Evolutionary conservation across 1,140 invertebrate species (phyloP), one percentile per base, ranked within the genome.

Genomic region (Drosophila repleta): DNA sequence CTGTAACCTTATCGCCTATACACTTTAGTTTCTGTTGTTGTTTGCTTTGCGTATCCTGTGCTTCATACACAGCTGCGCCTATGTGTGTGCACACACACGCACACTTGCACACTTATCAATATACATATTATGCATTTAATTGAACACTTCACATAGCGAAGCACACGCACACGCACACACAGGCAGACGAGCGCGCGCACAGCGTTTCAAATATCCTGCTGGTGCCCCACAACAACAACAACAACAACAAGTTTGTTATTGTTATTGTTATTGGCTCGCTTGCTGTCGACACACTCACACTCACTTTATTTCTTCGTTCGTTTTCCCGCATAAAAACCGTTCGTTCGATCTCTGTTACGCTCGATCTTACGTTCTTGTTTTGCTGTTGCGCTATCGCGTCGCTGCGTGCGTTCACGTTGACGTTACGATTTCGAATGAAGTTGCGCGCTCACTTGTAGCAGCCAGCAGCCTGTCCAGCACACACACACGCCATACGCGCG

Each of bases 1-100:
- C 83, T 88, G 83, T 79, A 88, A 88, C 83, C 84, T 88, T 83
- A 88, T 88, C 83, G 77, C 78, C 24, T 52, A 68, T 71, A 78
- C 61, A 66, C 56, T 78, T 70, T 56, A 78, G 66, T 75, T 67
- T 66, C 29, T 66, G 66, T 72, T 73, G 70, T 80, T 68, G 74
- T 77, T 76, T 75, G 79, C 64, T 49, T 64, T 74, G 58, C 72
- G 53, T 74, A 77, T 67, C 58, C 71, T 76, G 32, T 35, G 74
- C 71, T 70, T 78, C 77, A 65, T 82, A 65, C 78, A 79, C 63
- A 67, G 55, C 55, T 67, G 56, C 29, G 56, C 29, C 60, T 73
- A 2, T 45, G 55, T 49, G 37, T 62, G 18, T 52, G 20, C 61
- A 35, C 39, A 20, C 26, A 26, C 39, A 20, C 24, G 15, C 21